A percentile compares a stretch with the other conserved stretches of the same genome.
phyloP scores from a whole-genome alignment of 2,888 invertebrate species.

The Eupeodes latifasciatus region DNA sequence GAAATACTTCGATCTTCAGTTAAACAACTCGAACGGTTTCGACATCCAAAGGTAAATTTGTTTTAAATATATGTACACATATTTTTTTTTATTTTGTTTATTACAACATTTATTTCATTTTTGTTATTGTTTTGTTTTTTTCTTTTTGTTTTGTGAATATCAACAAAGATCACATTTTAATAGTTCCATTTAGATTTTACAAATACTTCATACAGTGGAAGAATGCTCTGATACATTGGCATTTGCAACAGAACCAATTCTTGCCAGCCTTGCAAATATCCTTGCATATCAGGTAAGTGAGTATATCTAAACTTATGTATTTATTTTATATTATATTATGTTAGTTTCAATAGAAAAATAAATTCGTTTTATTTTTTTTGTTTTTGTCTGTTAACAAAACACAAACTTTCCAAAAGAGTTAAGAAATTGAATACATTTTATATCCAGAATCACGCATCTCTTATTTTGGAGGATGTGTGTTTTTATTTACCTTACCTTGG shows the following conservation, averaged over 20 bases:
- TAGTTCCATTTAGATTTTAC: conserved; percentile 84
- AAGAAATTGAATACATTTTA: background rate
- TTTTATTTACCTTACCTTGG: background rate
- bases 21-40: conserved; percentile 90
- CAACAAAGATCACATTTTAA: conserved; percentile 31
- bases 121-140: background rate
- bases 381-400: too few relatives aligned
- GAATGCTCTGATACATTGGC: conserved; percentile 95
- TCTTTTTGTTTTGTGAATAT: background rate
- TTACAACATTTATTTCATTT: background rate
- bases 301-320: background rate
- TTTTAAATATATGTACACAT: background rate
- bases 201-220: conserved; percentile 90
- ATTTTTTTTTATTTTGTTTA: background rate
- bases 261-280: conserved; percentile 95
- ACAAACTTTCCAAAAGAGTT: too few relatives aligned
- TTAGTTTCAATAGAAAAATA: too few relatives aligned
- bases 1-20: conserved; percentile 93
- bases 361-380: too few relatives aligned
- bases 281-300: conserved; percentile 90
- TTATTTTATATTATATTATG: background rate
- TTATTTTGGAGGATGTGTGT: conserved; percentile 2
- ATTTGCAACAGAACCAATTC: conserved; percentile 96
- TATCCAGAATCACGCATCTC: background rate
- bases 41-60: conserved; percentile 90